Base-by-base conservation (phyloP, 2,888 invertebrate genomes). In the Steinernema hermaphroditum region DNA sequence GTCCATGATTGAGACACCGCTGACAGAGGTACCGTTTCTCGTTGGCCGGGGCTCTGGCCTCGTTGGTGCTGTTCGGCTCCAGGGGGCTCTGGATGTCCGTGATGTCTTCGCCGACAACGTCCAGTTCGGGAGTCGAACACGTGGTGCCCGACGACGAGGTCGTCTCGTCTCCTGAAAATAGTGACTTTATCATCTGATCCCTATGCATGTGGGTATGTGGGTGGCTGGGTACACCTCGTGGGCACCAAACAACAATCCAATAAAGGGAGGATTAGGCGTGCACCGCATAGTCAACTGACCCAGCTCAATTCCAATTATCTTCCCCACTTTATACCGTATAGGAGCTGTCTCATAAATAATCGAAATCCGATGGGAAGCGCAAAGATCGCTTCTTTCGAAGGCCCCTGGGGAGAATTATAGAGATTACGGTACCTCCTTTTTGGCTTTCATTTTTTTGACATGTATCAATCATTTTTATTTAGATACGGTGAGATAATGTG, bases 1-100 rank as follows among this genome's bases (percentile, higher is more conserved):
- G 71, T 34, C 78, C 79, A 72, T 86, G 86, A 76, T 86, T 86
- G 27, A 86, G 76, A 74, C 86, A 86, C 14, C 86, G 78, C 73
- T 86, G 86, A 73, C 86, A 86, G 74, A 78, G 83, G 70, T 86
- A 86, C 27, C 78, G 75, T 76, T 86, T 86, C 74, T 82, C 82
- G 41, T 78, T 24, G 9, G n/a, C 24, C n/a, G 4, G n/a, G 27
- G 54, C 19, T 12, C 22, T 27, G 19, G 54, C 24, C 54, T 22
- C 19, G 24, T 2, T 12, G 27, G 22, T 2, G n/a, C 14, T 6
- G n/a, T n/a, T n/a, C n/a, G n/a, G n/a, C n/a, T n/a, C n/a, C n/a
- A n/a, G n/a, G n/a, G n/a, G n/a, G 27, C 54, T 54, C 24, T 22
- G 4, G 6, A 37, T 4, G 22, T 22, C 24, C 24, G 54, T 9